phyloP scores from a whole-genome alignment of 2,113 vertebrate genomes.

The Amia ocellicauda region DNA sequence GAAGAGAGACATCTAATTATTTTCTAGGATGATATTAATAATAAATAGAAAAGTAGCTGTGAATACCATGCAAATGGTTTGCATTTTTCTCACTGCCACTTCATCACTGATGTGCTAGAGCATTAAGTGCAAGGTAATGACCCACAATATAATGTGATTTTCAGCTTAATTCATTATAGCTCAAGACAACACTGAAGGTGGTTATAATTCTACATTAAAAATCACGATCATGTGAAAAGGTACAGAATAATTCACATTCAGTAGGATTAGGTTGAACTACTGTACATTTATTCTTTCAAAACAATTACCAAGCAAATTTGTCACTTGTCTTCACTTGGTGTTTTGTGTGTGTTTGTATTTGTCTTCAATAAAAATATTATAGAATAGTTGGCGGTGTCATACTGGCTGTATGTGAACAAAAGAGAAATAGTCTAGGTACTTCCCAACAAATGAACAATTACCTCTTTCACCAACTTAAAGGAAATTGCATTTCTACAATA shows the following conservation, averaged over 20 bases:
- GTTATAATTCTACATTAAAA: slow-evolving; percentile 16
- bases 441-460: too few species aligned
- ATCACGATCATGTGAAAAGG: not conserved
- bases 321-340: too few species aligned
- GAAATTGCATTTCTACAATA: too few species aligned
- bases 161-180: slow-evolving; percentile 13
- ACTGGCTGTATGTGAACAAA: too few species aligned
- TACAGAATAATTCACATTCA: not conserved
- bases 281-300: too few species aligned
- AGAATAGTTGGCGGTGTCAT: too few species aligned
- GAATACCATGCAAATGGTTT: slow-evolving; percentile 14
- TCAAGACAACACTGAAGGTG: not conserved
- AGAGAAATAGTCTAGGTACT: too few species aligned
- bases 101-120: slow-evolving; percentile 22
- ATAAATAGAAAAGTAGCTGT: slow-evolving; percentile 7
- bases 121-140: slow-evolving; percentile 30
- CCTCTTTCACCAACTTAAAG: too few species aligned
- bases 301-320: too few species aligned
- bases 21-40: slow-evolving; percentile 20
- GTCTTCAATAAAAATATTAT: too few species aligned
- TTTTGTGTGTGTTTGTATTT: too few species aligned
- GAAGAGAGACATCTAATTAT: slow-evolving; percentile 15
- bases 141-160: slow-evolving; percentile 23
- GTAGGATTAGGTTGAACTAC: not conserved
- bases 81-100: slow-evolving; percentile 22